Percentiles rank a stretch among this genome's conserved stretches.
Conservation (phyloP, 1,140 invertebrate species). For the Aphelenchoides avenae region DNA sequence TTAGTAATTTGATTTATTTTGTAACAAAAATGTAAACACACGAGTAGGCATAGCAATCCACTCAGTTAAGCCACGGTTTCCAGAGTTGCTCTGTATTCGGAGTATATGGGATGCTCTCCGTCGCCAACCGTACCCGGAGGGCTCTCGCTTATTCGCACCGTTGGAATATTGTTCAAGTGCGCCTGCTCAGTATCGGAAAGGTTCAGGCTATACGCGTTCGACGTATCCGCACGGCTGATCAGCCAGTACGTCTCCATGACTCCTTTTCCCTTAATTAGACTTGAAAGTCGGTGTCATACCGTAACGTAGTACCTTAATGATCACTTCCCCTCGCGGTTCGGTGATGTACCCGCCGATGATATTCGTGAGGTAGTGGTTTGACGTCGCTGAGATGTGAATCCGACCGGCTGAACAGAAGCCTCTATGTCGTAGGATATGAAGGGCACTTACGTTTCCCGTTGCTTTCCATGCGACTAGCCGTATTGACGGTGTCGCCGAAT, state of each 20-base stretch:
- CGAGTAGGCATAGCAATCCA: no score
- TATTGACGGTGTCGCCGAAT: slow-evolving; percentile 67
- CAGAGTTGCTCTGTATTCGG: no score
- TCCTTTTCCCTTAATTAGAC: slow-evolving; percentile 26
- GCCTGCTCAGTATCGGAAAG: no score
- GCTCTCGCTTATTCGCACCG: no score
- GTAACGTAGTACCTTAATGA: slow-evolving; percentile 37
- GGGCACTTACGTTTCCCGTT: slow-evolving; percentile 61
- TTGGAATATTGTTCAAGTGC: no score
- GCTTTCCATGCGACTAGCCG: slow-evolving; percentile 64
- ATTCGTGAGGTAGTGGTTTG: slow-evolving; percentile 39
- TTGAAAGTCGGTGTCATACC: no score
- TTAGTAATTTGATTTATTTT: no score
- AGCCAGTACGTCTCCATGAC: slow-evolving; percentile 41
- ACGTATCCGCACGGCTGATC: slow-evolving; percentile 17
- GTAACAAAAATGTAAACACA: no score
- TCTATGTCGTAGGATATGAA: slow-evolving; percentile 2
- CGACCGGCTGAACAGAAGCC: slow-evolving; percentile 22
- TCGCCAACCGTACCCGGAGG: no score
- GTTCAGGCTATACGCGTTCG: no score
- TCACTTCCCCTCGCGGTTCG: slow-evolving; percentile 38
- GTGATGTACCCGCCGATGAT: slow-evolving; percentile 41
- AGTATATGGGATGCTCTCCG: no score
- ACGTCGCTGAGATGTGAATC: slow-evolving; percentile 38
- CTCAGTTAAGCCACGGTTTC: no score